These are phyloP conservation scores for Leucopternis melanops DNA, from an alignment of 2,113 vertebrate genomes.

Conservation along the genomic window DNA sequence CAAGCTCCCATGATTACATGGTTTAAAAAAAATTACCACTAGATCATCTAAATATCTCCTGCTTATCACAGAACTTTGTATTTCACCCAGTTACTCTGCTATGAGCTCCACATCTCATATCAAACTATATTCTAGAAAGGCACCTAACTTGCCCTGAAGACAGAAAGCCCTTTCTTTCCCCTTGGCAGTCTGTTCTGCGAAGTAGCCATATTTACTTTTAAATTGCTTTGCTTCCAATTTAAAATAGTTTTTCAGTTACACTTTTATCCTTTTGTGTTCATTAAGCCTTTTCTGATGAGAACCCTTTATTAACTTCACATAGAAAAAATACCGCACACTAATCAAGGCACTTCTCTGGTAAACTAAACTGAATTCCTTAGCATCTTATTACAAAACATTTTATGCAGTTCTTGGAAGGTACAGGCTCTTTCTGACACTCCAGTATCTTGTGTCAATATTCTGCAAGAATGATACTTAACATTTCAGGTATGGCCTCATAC, in stretches of 20 bases:
- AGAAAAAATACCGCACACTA: background rate
- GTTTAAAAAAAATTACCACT: background rate
- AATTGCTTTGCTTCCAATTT: background rate
- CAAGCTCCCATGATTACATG: background rate
- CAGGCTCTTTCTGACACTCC: background rate
- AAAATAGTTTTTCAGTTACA: background rate
- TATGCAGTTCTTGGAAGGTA: background rate
- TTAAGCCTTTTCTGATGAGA: background rate
- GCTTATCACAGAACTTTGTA: background rate
- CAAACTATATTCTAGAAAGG: background rate
- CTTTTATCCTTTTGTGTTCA: background rate
- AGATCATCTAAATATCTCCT: background rate
- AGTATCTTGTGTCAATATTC: background rate
- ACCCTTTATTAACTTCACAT: background rate
- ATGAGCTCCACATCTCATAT: background rate
- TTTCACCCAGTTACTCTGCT: background rate
- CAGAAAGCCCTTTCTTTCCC: background rate
- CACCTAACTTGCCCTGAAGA: background rate
- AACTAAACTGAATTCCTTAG: background rate
- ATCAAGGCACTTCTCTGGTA: background rate
- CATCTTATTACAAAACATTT: background rate
- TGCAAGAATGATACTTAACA: background rate
- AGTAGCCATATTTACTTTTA: background rate
- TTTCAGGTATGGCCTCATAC: background rate
- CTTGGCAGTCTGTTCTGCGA: background rate